Conservation (phyloP, 1,140 invertebrate species). For the Bombus cullumanus region DNA sequence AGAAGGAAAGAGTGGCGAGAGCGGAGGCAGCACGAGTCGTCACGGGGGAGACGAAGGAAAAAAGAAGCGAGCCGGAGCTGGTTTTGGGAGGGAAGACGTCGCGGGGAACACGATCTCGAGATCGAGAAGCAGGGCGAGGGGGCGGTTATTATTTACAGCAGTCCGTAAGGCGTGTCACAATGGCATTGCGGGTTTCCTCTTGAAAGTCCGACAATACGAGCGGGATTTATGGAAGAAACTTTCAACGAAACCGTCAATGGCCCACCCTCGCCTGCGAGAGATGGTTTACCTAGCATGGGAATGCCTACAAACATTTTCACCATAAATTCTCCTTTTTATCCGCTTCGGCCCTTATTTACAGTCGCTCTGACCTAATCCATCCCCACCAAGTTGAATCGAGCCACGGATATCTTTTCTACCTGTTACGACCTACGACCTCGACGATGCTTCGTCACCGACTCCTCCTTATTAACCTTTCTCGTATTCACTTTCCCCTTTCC, state of each 20-base stretch:
- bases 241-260: conserved; percentile 83
- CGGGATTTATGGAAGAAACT: conserved; percentile 81
- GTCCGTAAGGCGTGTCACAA: conserved; percentile 79
- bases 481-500: too few relatives aligned
- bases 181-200: conserved; percentile 82
- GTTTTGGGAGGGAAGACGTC: conserved; percentile 38
- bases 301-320: conserved; percentile 78
- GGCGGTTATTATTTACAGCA: conserved; percentile 76
- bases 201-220: conserved; percentile 80
- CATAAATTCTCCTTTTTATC: conserved; percentile 76
- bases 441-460: conserved; percentile 16
- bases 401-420: conserved; percentile 56
- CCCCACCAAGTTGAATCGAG: conserved; percentile 29
- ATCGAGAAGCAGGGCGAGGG: conserved; percentile 34
- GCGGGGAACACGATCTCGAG: conserved; percentile 15
- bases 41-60: neutral
- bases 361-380: conserved; percentile 74
- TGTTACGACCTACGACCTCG: conserved; percentile 46
- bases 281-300: conserved; percentile 64
- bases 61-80: conserved; percentile 9
- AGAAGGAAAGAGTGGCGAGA: neutral
- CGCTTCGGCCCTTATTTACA: conserved; percentile 69
- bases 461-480: neutral
- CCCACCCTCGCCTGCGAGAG: conserved; percentile 63
- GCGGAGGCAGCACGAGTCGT: too few relatives aligned